Base-by-base conservation (phyloP, 2,888 invertebrate species). In the Cabera pusaria region DNA sequence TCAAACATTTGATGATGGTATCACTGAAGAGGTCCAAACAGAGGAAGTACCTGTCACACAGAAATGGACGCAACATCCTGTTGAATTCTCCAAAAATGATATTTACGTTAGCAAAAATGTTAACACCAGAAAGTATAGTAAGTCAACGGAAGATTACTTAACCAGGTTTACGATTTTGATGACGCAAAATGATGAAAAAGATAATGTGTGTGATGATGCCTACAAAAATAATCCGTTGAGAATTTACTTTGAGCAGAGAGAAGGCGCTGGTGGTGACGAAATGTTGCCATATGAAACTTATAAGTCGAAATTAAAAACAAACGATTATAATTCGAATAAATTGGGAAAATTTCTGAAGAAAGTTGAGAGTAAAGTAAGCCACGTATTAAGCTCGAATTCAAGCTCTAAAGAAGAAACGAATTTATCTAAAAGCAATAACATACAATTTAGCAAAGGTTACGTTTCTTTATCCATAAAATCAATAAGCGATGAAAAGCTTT, bases 1-100 rank as follows among this genome's bases (percentile, higher is more conserved):
- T 0, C 89, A 90, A 49, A 90, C 89, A 0, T 85, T 76, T 47
- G 88, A 90, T 1, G 89, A 88, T 62, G 82, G 83, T 20, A 57
- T 85, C 40, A 57, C 68, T 9, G 72, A 75, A 27, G 85, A 86
- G 19, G 33, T 78, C 0, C 88, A 89, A 63, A 88, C 88, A 0
- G 87, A 90, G 1, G 77, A 74, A 1, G 57, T 85, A 14, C 42
- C 57, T 18, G 48, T 23, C 2, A 55, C 48, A 2, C 64, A 68
- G 29, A 88, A 82, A 64, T 90, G 90, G 90, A 83, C 82, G 0
- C 90, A 89, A 50, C 52, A 65, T 59, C 89, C 89, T 0, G 67
- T 89, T 0, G 66, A 82, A 33, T 90, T 86, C 59, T 76, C 87
- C 0, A 75, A 78, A 40, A 45, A 57, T 28, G 60, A 73, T 38